A percentile compares a stretch with the other conserved stretches of the same genome.
Conservation (phyloP, 2,888 invertebrate species). For the Perizoma affinitatum region DNA sequence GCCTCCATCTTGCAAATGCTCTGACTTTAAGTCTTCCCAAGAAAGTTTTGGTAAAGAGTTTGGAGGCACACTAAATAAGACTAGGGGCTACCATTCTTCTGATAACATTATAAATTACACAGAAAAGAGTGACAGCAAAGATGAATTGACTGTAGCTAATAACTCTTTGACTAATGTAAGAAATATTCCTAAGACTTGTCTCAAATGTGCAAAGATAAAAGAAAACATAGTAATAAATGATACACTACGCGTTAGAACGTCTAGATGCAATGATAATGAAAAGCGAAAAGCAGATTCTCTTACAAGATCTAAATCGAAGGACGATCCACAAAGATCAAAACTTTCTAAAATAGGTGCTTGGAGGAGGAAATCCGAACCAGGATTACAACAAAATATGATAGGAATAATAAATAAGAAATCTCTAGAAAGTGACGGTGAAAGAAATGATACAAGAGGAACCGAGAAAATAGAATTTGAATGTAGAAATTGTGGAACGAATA, state of each 20-base stretch:
- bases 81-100: constrained; percentile 75
- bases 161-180: constrained; percentile 64
- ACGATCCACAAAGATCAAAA: constrained; percentile 77
- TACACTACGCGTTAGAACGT: constrained; percentile 61
- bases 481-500: constrained; percentile 75
- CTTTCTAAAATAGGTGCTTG: constrained; percentile 85
- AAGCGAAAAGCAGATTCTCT: constrained; percentile 71
- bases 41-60: constrained; percentile 76
- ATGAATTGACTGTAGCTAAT: constrained; percentile 65
- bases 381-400: constrained; percentile 75
- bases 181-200: constrained; percentile 72
- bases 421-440: constrained; percentile 69
- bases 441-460: constrained; percentile 59
- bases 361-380: constrained; percentile 89
- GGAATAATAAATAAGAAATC: constrained; percentile 63
- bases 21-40: constrained; percentile 77
- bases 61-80: constrained; percentile 63
- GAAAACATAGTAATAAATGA: constrained; percentile 77
- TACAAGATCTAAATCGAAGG: constrained; percentile 75
- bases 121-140: constrained; percentile 65
- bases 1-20: constrained; percentile 66
- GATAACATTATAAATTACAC: constrained; percentile 75
- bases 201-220: constrained; percentile 79
- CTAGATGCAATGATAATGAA: constrained; percentile 67
- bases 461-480: constrained; percentile 80